Evolutionary conservation across 2,888 invertebrate species (phyloP).

Genomic region (Homarus gammarus): DNA sequence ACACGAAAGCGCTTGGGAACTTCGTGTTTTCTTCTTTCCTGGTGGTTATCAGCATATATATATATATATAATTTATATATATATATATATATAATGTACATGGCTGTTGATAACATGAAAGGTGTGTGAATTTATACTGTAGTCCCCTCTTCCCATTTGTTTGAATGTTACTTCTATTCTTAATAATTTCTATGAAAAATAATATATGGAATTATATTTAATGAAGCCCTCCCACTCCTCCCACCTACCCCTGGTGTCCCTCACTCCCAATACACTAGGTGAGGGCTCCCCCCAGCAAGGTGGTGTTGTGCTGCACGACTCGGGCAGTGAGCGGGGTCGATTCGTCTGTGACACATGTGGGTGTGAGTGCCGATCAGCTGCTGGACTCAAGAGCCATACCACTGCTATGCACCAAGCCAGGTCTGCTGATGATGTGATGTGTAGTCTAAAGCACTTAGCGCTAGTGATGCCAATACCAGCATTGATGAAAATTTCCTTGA

Average conservation of each 20-base stretch:
- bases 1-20: too few species aligned
- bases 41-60: too few species aligned
- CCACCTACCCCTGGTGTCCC: not conserved
- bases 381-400: conserved; percentile 73
- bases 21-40: too few species aligned
- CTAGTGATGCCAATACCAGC: not conserved
- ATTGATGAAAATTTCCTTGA: too few species aligned
- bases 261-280: conserved; percentile 15
- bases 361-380: conserved; percentile 66
- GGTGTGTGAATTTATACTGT: too few species aligned
- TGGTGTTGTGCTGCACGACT: conserved; percentile 64
- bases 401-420: conserved; percentile 73
- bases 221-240: conserved; percentile 5
- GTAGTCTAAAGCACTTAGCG: not conserved
- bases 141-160: not conserved
- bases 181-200: not conserved
- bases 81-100: too few species aligned
- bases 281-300: conserved; percentile 44
- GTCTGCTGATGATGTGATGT: conserved; percentile 30
- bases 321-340: conserved; percentile 64
- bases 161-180: not conserved
- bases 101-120: too few species aligned
- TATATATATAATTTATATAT: too few species aligned
- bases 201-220: not conserved
- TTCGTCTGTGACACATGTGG: conserved; percentile 68